Percentiles rank a stretch among this genome's conserved stretches.
Evolutionary conservation across 2,113 vertebrate genomes (phyloP).

Genomic region (Sarotherodon lohbergeri): DNA sequence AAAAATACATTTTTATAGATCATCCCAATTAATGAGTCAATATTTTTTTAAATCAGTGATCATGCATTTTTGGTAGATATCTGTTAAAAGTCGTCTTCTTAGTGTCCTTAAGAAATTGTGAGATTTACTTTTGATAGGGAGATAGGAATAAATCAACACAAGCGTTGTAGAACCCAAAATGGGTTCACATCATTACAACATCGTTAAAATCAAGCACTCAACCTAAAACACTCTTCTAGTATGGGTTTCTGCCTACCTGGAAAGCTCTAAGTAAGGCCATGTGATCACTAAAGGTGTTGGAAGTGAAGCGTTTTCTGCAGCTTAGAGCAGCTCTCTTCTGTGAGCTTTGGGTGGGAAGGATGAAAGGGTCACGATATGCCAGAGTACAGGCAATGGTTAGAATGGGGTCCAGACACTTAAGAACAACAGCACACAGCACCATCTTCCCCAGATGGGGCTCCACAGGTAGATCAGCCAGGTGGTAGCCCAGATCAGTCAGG

Average conservation of each 20-base stretch:
- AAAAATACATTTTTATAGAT: not conserved
- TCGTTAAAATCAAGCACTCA: not conserved
- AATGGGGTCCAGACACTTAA: constrained; percentile 95
- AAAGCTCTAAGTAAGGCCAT: constrained; percentile 94
- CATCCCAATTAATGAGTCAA: not conserved
- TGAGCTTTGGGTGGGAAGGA: constrained; percentile 82
- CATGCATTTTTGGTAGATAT: not conserved
- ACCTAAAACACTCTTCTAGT: not conserved
- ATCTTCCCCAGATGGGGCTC: constrained; percentile 98
- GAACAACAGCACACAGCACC: constrained; percentile 86
- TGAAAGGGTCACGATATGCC: constrained; percentile 89
- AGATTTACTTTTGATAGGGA: not conserved
- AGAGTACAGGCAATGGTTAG: constrained; percentile 92
- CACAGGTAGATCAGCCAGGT: constrained; percentile 88
- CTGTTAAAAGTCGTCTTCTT: not conserved
- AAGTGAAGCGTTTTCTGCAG: constrained; percentile 82
- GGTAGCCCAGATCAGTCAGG: constrained; percentile 90
- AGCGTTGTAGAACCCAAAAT: not conserved
- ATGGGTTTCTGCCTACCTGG: constrained; percentile 74
- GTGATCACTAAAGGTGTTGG: constrained; percentile 90
- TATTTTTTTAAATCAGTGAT: not conserved
- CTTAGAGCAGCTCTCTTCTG: constrained; percentile 84
- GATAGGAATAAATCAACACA: not conserved
- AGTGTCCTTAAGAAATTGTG: not conserved
- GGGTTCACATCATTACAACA: not conserved